Percentiles rank a stretch among this genome's conserved stretches.
Conservation (phyloP, 2,888 invertebrate genomes). For the Trachelus tabidus region DNA sequence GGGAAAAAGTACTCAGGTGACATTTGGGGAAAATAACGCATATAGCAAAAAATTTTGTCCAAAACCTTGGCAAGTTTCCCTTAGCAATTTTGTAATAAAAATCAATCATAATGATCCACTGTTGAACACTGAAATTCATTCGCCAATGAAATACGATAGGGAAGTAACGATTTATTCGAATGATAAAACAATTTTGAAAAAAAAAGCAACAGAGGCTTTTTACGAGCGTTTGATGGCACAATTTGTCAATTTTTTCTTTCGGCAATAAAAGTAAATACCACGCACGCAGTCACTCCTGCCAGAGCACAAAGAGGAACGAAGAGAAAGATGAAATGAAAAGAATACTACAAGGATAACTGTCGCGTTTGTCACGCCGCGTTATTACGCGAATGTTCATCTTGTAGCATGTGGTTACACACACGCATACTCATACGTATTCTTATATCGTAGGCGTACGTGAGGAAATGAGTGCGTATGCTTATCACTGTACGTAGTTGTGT, state of each 20-base stretch:
- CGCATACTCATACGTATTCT: neutral
- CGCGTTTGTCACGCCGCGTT: neutral
- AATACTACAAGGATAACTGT: neutral
- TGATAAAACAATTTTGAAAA: neutral
- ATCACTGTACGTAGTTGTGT: neutral
- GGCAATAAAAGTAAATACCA: neutral
- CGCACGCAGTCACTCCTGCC: neutral
- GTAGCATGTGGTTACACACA: neutral
- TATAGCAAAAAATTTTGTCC: neutral
- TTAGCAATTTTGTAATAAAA: neutral
- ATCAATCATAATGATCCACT: neutral
- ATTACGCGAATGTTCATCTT: neutral
- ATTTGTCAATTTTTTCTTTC: neutral
- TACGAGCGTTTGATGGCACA: neutral
- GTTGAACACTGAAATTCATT: neutral
- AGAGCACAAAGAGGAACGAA: neutral
- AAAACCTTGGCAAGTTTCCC: neutral
- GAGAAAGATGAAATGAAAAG: neutral
- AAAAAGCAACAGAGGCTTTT: neutral
- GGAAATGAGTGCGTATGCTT: neutral
- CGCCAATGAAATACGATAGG: neutral
- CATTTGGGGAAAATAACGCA: neutral
- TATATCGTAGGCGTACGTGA: neutral
- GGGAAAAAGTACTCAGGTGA: neutral
- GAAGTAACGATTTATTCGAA: neutral